A percentile compares a stretch with the other conserved stretches of the same genome.
phyloP scores from a whole-genome alignment of 2,888 invertebrate species.

The Eumacrocentrus americanus region DNA sequence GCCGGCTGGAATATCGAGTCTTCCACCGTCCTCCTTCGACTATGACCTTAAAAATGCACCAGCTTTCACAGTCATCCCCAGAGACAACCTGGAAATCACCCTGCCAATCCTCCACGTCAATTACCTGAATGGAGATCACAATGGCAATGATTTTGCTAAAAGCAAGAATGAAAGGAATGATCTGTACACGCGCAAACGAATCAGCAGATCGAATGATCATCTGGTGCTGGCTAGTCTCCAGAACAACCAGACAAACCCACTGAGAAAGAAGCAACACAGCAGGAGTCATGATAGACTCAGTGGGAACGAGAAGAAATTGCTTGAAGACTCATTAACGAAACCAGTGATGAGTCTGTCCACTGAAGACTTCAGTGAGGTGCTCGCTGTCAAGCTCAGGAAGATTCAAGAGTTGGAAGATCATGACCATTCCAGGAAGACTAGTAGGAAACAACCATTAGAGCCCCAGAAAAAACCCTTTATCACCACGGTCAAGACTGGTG shows the following conservation, averaged over 20 bases:
- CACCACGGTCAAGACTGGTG: slow-evolving; percentile 80
- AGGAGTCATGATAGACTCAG: slow-evolving; percentile 62
- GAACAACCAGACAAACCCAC: slow-evolving; percentile 47
- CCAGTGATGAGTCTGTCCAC: slow-evolving; percentile 59
- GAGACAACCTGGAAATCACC: slow-evolving; percentile 48
- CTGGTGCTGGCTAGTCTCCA: slow-evolving; percentile 49
- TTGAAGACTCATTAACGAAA: slow-evolving; percentile 32
- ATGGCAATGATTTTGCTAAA: slow-evolving; percentile 11
- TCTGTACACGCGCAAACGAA: slow-evolving; percentile 47
- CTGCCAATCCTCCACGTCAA: slow-evolving; percentile 51
- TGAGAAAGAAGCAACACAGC: slow-evolving; percentile 57
- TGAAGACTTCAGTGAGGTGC: slow-evolving; percentile 71
- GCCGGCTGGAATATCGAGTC: slow-evolving; percentile 54
- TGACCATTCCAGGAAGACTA: slow-evolving; percentile 14
- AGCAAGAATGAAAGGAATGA: slow-evolving; percentile 38
- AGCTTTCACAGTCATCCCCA: slow-evolving; percentile 54
- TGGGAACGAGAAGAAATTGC: slow-evolving; percentile 46
- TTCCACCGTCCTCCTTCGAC: slow-evolving; percentile 42
- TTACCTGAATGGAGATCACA: slow-evolving; percentile 44
- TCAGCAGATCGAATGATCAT: slow-evolving; percentile 55
- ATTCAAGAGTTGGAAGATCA: slow-evolving; percentile 69
- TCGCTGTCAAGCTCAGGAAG: slow-evolving; percentile 74
- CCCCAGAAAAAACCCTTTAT: slow-evolving; percentile 68
- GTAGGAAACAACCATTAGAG: too few species aligned
- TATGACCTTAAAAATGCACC: slow-evolving; percentile 40